Evolutionary conservation across 1,140 invertebrate genomes (phyloP).

Genomic region (Euwallacea fornicatus): DNA sequence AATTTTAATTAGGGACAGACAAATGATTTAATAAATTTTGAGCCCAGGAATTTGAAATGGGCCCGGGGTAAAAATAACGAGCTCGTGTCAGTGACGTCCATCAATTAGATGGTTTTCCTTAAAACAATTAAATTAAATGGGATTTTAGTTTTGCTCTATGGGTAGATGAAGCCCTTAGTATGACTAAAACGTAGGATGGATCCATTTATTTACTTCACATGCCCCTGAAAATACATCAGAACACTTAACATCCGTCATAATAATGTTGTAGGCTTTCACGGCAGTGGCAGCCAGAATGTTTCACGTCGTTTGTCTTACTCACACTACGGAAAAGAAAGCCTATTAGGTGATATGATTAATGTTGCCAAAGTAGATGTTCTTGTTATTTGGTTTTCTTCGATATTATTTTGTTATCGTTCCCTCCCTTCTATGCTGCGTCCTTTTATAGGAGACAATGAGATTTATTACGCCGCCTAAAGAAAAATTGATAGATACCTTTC

Average conservation of each 20-base stretch:
- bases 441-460: constrained; percentile 5
- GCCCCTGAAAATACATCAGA: constrained; percentile 10
- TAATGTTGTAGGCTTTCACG: constrained; percentile 28
- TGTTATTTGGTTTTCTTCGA: constrained; percentile 19
- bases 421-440: not conserved
- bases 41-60: too few relatives aligned
- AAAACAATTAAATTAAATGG: too few relatives aligned
- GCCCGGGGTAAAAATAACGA: too few relatives aligned
- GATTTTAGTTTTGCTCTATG: too few relatives aligned
- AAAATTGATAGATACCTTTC: too few relatives aligned
- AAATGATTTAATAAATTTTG: too few relatives aligned
- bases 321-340: constrained; percentile 12
- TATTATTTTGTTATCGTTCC: constrained; percentile 17
- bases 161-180: too few relatives aligned
- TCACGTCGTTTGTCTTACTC: constrained; percentile 31
- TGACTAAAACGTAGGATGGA: not conserved
- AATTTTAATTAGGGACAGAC: too few relatives aligned
- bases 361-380: constrained; percentile 18
- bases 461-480: not conserved
- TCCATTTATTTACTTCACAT: not conserved
- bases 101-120: too few relatives aligned
- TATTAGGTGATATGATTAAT: constrained; percentile 34
- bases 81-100: too few relatives aligned
- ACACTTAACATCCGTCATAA: constrained; percentile 29
- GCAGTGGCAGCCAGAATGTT: constrained; percentile 16